Evolutionary conservation across 2,797 vertebrate genomes (phyloP).

Genomic region (Gambelia wislizenii): DNA sequence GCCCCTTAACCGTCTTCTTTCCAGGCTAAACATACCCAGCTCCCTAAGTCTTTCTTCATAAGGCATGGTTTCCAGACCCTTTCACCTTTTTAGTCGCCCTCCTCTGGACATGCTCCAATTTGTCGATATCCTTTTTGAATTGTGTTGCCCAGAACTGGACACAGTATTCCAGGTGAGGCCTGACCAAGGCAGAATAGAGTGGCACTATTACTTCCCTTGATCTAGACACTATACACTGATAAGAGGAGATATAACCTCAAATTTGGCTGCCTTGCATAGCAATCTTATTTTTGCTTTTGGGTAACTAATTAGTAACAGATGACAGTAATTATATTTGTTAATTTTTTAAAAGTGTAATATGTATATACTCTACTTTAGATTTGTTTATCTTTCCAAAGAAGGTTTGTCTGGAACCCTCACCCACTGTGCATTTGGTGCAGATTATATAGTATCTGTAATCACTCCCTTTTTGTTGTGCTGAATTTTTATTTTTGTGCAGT

Average conservation of each 20-base stretch:
- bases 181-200: too few relatives aligned
- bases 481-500: constrained; percentile 33
- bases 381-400: constrained; percentile 18
- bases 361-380: background rate
- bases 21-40: too few relatives aligned
- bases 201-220: too few relatives aligned
- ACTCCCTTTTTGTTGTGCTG: constrained; percentile 34
- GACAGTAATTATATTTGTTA: constrained; percentile 15
- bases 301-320: background rate
- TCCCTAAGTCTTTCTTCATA: too few relatives aligned
- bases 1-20: too few relatives aligned
- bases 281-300: constrained; percentile 13
- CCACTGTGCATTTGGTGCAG: background rate
- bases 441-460: constrained; percentile 14
- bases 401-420: background rate
- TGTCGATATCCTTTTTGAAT: too few relatives aligned
- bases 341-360: constrained; percentile 11
- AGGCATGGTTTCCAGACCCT: too few relatives aligned
- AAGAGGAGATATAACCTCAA: constrained; percentile 28
- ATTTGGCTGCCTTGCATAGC: constrained; percentile 36
- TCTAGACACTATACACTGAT: too few relatives aligned
- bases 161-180: too few relatives aligned
- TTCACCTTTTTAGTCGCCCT: too few relatives aligned
- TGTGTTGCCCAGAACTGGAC: too few relatives aligned
- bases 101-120: too few relatives aligned